Evolutionary conservation across 2,888 invertebrate genomes (phyloP), one percentile per base, ranked within the genome.

Genomic region (Lysandra bellargus): DNA sequence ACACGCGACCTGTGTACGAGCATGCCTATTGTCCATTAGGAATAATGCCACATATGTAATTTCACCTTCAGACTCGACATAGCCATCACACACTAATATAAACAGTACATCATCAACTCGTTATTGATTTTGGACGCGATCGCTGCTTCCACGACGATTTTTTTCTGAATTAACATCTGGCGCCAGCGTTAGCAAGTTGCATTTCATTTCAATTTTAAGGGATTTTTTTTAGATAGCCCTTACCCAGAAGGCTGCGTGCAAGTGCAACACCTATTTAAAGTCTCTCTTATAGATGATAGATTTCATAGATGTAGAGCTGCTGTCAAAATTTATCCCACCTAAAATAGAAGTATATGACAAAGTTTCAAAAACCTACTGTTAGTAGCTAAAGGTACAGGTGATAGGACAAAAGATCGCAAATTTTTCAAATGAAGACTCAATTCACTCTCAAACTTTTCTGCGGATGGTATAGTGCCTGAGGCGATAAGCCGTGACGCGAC

Each of bases 21-120:
- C 69, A 69, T 69, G 14, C 33, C 69, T 69, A 33, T 69, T 69
- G 69, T 69, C 33, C 69, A 69, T 69, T 69, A 69, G 33, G 69
- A 69, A 33, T 69, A 69, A 33, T 64, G 69, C 14, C 61, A 61
- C 61, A 33, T 69, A 23, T 23, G 23, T 23, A 23, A 69, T 69
- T 69, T 69, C 33, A 33, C 69, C 69, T 64, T 9, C 30, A 64
- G 64, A 64, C 30, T 30, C 9, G 9, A 64, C 64, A 23, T 64
- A 64, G 30, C 64, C 64, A 64, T 23, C 3, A 30, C 30, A 64
- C 30, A 61, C n/a, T 23, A 4, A 61, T 61, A 23, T 61, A 61
- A 23, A 23, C 61, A 61, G 60, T 23, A 61, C 61, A 57, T 57
- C 57, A 57, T 57, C 57, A 57, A 17, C 17, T 57, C 57, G 17